Percentiles rank a stretch among this genome's conserved stretches.
phyloP scores from a whole-genome alignment of 2,797 vertebrate species.

The Mormyrus proboscirostris region DNA sequence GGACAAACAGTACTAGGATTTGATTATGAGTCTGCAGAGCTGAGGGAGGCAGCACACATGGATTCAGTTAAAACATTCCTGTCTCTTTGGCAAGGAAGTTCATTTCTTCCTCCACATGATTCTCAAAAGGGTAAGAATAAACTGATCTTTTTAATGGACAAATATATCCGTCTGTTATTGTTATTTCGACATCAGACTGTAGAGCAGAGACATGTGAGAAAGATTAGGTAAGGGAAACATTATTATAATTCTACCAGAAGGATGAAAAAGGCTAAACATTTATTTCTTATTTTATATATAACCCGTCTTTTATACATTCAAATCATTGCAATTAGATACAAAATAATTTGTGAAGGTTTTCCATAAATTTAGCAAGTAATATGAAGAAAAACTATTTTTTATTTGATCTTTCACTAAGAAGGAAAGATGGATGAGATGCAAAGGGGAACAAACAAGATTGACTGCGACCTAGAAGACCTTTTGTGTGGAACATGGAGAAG shows the following conservation, averaged over 20 bases:
- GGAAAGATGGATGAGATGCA: neutral
- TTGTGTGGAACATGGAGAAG: neutral
- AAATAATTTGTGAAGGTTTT: neutral
- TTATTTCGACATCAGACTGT: neutral
- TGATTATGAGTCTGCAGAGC: neutral
- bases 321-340: neutral
- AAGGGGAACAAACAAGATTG: neutral
- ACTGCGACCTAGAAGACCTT: neutral
- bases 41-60: conserved; percentile 9
- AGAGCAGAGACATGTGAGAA: neutral
- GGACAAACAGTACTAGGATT: neutral
- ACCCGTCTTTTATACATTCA: neutral
- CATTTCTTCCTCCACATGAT: neutral
- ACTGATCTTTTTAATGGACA: neutral
- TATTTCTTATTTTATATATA: neutral
- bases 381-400: neutral
- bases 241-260: neutral
- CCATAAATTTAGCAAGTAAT: neutral
- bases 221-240: neutral
- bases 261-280: neutral
- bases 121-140: conserved; percentile 4
- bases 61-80: conserved; percentile 24
- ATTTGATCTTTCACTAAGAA: neutral
- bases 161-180: neutral
- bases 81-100: neutral